A percentile compares a stretch with the other conserved stretches of the same genome.
Conservation (phyloP, 2,113 vertebrate species). For the Mirza zaza region DNA sequence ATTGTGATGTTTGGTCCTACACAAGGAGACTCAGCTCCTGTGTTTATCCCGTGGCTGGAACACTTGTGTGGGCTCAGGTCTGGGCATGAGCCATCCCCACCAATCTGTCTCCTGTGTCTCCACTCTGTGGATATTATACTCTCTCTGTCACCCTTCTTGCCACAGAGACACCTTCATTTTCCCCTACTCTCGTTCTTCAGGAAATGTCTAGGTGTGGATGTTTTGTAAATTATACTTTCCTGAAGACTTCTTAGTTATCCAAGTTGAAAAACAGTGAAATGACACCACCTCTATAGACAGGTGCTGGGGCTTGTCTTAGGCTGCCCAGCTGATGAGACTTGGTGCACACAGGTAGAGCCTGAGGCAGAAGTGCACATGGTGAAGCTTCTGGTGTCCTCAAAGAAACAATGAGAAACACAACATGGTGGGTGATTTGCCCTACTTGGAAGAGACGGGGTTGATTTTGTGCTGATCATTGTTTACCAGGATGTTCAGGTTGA, state of each 20-base stretch:
- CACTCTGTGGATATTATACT: neutral
- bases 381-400: neutral
- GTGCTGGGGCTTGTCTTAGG: neutral
- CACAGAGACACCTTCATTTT: neutral
- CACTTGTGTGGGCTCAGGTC: neutral
- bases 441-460: neutral
- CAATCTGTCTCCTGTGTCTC: neutral
- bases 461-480: neutral
- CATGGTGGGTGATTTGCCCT: neutral
- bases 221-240: neutral
- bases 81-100: neutral
- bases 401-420: neutral
- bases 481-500: neutral
- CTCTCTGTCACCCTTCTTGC: neutral
- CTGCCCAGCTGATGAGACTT: neutral
- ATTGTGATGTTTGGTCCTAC: neutral
- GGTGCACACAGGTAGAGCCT: neutral
- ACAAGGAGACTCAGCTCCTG: neutral
- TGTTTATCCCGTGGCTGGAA: neutral
- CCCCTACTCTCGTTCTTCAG: neutral
- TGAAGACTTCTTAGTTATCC: neutral
- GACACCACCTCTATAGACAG: neutral
- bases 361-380: neutral
- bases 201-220: neutral
- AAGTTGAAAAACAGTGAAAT: neutral